phyloP scores from a whole-genome alignment of 2,888 invertebrate genomes.

The Parnassius glacialis region DNA sequence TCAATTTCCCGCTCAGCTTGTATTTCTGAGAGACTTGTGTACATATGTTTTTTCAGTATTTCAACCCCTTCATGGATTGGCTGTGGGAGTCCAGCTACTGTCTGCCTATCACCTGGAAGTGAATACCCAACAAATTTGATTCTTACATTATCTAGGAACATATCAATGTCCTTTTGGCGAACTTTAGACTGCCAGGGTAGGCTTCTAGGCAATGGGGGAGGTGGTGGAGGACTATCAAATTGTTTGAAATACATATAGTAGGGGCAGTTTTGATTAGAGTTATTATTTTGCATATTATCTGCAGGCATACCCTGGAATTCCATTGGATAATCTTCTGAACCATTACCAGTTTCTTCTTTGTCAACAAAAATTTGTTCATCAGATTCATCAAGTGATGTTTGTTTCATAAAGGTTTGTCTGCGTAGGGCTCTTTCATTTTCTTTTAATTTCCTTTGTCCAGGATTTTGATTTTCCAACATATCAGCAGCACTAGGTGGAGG shows the following conservation, averaged over 20 bases:
- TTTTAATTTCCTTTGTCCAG: conserved; percentile 81
- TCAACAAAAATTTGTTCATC: conserved; percentile 87
- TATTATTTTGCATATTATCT: conserved; percentile 59
- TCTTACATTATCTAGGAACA: conserved; percentile 93
- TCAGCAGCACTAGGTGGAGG: conserved; percentile 96
- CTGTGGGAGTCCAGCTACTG: conserved; percentile 96
- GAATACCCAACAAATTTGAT: conserved; percentile 98
- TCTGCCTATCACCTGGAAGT: conserved; percentile 91
- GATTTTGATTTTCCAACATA: conserved; percentile 91
- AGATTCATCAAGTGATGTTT: conserved; percentile 93
- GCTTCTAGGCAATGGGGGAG: conserved; percentile 78
- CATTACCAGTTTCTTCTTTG: conserved; percentile 83
- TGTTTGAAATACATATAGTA: conserved; percentile 71
- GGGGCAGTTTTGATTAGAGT: conserved; percentile 61
- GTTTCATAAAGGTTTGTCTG: conserved; percentile 92
- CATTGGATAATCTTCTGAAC: conserved; percentile 82
- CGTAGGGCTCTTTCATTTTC: conserved; percentile 84
- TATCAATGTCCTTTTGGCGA: conserved; percentile 94
- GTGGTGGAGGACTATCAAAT: conserved; percentile 72
- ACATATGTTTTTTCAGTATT: conserved; percentile 95
- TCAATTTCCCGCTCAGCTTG: conserved; percentile 96
- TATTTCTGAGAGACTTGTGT: conserved; percentile 94
- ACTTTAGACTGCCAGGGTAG: conserved; percentile 99
- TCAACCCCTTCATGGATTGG: conserved; percentile 98
- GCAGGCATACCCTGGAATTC: conserved; percentile 79